Conservation (phyloP, 1,140 invertebrate species). For the Teleogryllus occipitalis region DNA sequence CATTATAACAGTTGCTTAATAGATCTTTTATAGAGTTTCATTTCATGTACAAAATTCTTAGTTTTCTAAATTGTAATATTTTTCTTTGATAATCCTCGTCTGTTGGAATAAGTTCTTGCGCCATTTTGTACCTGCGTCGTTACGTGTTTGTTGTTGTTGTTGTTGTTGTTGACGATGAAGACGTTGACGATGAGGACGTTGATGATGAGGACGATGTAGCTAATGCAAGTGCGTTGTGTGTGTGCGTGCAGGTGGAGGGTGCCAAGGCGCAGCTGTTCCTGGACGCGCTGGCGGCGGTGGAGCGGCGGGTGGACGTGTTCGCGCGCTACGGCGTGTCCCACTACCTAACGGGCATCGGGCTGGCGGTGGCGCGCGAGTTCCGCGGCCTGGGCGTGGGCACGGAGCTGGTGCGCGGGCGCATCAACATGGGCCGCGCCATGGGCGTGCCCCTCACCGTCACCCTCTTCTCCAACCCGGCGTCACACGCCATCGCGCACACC, state of each 20-base stretch:
- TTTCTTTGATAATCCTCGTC: too few species aligned
- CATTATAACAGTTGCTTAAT: too few species aligned
- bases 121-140: too few species aligned
- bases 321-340: neutral
- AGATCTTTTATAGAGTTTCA: too few species aligned
- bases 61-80: too few species aligned
- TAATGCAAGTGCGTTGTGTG: too few species aligned
- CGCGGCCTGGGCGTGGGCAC: neutral
- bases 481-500: neutral
- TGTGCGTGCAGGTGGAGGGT: neutral
- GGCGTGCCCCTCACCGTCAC: constrained; percentile 1
- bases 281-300: neutral
- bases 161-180: too few species aligned
- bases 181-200: too few species aligned
- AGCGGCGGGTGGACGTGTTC: neutral
- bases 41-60: too few species aligned
- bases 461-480: neutral
- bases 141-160: too few species aligned
- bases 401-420: neutral
- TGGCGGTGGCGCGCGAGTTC: neutral
- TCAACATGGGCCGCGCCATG: neutral
- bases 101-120: too few species aligned
- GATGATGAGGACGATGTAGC: too few species aligned
- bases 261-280: neutral
- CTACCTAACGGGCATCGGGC: neutral